Conservation (phyloP, 2,888 invertebrate genomes). For the Nomada hirtipes region DNA sequence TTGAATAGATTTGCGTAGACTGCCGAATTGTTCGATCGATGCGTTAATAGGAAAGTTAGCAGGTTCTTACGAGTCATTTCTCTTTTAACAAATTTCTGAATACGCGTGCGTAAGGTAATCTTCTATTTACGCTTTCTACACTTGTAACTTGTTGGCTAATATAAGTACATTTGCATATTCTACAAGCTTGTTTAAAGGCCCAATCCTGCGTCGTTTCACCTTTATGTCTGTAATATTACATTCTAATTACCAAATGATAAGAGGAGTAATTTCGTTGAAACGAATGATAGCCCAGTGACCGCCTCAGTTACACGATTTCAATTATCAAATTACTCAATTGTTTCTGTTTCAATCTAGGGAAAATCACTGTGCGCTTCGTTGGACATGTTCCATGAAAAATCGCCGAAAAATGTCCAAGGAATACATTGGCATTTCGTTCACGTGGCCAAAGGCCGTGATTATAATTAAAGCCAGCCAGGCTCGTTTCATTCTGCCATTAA, state of each 20-base stretch:
- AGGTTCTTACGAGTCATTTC: not conserved
- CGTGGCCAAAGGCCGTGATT: slow-evolving; percentile 16
- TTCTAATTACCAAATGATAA: too few relatives aligned
- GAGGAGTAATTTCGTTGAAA: too few relatives aligned
- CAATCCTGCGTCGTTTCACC: too few relatives aligned
- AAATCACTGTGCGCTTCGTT: not conserved
- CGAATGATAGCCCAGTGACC: not conserved
- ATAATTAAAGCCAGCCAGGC: slow-evolving; percentile 29
- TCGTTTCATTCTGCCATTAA: slow-evolving; percentile 32
- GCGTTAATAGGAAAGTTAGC: slow-evolving; percentile 1
- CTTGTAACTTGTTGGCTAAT: not conserved
- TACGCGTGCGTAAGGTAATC: not conserved
- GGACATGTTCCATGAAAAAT: not conserved
- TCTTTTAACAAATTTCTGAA: not conserved
- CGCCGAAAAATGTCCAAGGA: not conserved
- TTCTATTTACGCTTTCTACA: slow-evolving; percentile 7
- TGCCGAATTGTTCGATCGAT: not conserved
- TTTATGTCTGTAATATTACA: too few relatives aligned
- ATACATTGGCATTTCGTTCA: slow-evolving; percentile 21
- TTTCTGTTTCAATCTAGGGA: not conserved
- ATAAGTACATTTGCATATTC: not conserved
- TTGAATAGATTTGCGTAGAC: not conserved
- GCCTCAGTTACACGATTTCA: not conserved
- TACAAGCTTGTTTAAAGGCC: not conserved
- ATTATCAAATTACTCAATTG: not conserved